Percentiles rank a stretch among this genome's conserved stretches.
Evolutionary conservation across 1,140 invertebrate species (phyloP).

Genomic region (Ditylenchus dipsaci): DNA sequence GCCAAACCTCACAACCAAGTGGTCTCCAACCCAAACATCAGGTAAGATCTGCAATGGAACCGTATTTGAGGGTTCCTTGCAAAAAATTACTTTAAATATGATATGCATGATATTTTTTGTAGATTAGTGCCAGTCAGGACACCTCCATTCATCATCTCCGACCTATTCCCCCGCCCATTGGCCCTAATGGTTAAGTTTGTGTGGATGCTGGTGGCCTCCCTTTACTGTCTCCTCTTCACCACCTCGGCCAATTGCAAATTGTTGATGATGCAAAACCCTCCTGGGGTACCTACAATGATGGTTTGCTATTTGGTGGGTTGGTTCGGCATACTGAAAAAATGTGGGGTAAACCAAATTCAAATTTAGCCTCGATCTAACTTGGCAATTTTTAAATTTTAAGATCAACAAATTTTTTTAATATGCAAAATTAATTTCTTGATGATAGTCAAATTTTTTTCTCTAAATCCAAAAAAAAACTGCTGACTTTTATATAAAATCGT

Average conservation of each 20-base stretch:
- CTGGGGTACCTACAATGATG: conserved; percentile 50
- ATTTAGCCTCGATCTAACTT: too few species aligned
- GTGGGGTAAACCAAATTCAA: too few species aligned
- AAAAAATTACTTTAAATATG: not conserved
- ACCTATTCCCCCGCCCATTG: conserved; percentile 23
- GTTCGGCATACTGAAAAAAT: too few species aligned
- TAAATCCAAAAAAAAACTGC: too few species aligned
- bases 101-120: not conserved
- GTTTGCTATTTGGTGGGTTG: conserved; percentile 48
- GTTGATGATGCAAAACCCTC: conserved; percentile 54
- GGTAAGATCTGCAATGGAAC: conserved; percentile 18
- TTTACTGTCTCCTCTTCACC: conserved; percentile 33
- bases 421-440: too few species aligned
- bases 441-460: too few species aligned
- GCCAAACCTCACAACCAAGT: conserved; percentile 44
- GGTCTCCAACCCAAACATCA: conserved; percentile 37
- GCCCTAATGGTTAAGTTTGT: conserved; percentile 45
- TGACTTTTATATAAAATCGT: too few species aligned
- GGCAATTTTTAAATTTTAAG: too few species aligned
- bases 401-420: too few species aligned
- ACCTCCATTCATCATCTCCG: not conserved
- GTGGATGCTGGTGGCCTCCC: conserved; percentile 41
- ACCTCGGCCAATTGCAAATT: conserved; percentile 22
- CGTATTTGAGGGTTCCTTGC: not conserved
- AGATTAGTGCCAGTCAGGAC: conserved; percentile 9